Evolutionary conservation across 2,113 vertebrate species (phyloP).

Genomic region (Sceloporus tristichus): DNA sequence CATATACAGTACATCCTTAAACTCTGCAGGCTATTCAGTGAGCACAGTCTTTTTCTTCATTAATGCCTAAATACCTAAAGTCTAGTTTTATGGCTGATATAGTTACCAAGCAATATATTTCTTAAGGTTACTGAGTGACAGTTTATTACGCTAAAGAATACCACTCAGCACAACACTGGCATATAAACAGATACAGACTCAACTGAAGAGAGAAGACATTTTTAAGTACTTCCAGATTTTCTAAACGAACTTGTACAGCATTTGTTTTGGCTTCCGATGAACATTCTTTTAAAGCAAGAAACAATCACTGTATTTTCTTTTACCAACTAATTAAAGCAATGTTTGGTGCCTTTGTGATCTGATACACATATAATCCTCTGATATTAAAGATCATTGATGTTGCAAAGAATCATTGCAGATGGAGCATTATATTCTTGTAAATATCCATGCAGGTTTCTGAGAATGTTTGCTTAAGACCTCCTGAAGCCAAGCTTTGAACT

Average conservation of each 20-base stretch:
- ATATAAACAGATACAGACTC: conserved; percentile 77
- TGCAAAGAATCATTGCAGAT: conserved; percentile 73
- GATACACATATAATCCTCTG: conserved; percentile 79
- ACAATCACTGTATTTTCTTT: conserved; percentile 76
- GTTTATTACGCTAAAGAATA: conserved; percentile 59
- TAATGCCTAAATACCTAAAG: conserved; percentile 11
- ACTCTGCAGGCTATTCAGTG: conserved; percentile 60
- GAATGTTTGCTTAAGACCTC: conserved; percentile 79
- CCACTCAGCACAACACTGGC: conserved; percentile 62
- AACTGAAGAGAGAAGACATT: conserved; percentile 71
- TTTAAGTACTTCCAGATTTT: conserved; percentile 84
- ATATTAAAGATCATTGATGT: conserved; percentile 81
- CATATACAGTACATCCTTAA: conserved; percentile 66
- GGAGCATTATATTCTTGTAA: conserved; percentile 73
- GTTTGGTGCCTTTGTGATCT: conserved; percentile 76
- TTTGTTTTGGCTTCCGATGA: conserved; percentile 82
- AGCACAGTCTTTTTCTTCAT: conserved; percentile 38
- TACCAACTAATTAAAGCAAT: conserved; percentile 82
- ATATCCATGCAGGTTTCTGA: conserved; percentile 76
- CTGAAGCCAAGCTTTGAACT: conserved; percentile 79
- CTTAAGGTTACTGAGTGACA: conserved; percentile 55
- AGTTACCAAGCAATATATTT: conserved; percentile 51
- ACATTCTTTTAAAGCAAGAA: conserved; percentile 80
- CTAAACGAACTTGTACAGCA: conserved; percentile 81
- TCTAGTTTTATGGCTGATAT: conserved; percentile 48